Percentiles rank a stretch among this genome's conserved stretches.
These are phyloP conservation scores for Calliopsis andreniformis DNA, from an alignment of 1,140 invertebrate species.

Conservation along the genomic window DNA sequence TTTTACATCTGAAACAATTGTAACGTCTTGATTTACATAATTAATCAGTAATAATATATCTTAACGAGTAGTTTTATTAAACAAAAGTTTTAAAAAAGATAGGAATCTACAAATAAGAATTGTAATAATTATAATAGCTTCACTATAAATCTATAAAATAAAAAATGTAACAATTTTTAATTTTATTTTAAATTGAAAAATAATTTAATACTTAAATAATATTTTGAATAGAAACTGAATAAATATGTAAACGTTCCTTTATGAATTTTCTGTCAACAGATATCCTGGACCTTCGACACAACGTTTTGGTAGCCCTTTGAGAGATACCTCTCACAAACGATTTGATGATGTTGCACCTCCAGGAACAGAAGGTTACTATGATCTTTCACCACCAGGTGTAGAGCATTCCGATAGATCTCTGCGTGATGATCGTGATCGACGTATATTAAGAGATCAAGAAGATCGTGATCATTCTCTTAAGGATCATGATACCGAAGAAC, in stretches of 20 bases:
- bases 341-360: slow-evolving; percentile 80
- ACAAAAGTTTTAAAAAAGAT: neutral
- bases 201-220: slow-evolving; percentile 13
- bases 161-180: slow-evolving; percentile 24
- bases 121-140: neutral
- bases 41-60: slow-evolving; percentile 11
- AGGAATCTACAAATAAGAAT: neutral
- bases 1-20: slow-evolving; percentile 6
- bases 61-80: slow-evolving; percentile 14
- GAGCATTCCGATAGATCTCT: slow-evolving; percentile 73
- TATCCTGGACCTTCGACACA: slow-evolving; percentile 72
- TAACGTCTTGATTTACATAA: slow-evolving; percentile 4
- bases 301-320: slow-evolving; percentile 69
- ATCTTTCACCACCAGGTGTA: slow-evolving; percentile 79
- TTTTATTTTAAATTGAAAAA: slow-evolving; percentile 20
- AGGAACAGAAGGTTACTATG: slow-evolving; percentile 80
- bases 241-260: slow-evolving; percentile 46
- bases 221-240: neutral
- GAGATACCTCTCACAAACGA: slow-evolving; percentile 73
- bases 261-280: slow-evolving; percentile 75
- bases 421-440: slow-evolving; percentile 70
- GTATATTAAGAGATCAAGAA: slow-evolving; percentile 66
- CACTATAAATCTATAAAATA: slow-evolving; percentile 11
- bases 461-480: slow-evolving; percentile 73
- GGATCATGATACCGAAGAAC: slow-evolving; percentile 74